Percentiles rank a stretch among this genome's conserved stretches.
phyloP scores from a whole-genome alignment of 2,888 invertebrate species.

The Mechanitis mazaeus region DNA sequence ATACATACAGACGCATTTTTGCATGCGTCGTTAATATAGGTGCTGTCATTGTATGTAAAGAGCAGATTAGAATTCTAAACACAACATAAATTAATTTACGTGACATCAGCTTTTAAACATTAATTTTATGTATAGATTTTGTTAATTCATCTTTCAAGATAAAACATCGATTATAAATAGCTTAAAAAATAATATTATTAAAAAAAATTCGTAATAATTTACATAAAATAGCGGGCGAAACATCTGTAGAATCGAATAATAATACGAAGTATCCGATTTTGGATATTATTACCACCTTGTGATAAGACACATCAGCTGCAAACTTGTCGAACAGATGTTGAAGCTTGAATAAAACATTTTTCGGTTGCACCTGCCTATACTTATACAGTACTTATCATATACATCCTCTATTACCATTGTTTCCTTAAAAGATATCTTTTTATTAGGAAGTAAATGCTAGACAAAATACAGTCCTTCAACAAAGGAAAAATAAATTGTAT shows the following conservation, averaged over 20 bases:
- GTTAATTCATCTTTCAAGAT: too few relatives aligned
- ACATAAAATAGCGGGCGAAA: neutral
- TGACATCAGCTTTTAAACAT: constrained; percentile 6
- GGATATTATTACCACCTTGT: constrained; percentile 19
- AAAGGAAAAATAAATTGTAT: too few relatives aligned
- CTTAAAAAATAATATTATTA: too few relatives aligned
- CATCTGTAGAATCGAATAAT: neutral
- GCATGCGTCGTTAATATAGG: constrained; percentile 47
- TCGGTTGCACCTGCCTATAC: constrained; percentile 22
- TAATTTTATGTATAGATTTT: too few relatives aligned
- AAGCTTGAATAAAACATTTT: constrained; percentile 20
- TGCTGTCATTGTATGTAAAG: constrained; percentile 61
- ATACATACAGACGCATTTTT: constrained; percentile 45
- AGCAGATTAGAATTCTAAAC: constrained; percentile 40
- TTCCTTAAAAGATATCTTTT: too few relatives aligned
- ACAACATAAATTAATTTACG: constrained; percentile 35
- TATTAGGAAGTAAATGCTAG: too few relatives aligned
- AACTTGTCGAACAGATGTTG: constrained; percentile 18
- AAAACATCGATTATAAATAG: too few relatives aligned
- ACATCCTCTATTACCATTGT: neutral
- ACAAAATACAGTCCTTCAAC: too few relatives aligned
- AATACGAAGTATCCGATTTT: constrained; percentile 12
- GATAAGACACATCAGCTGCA: constrained; percentile 15
- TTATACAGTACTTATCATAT: constrained; percentile 9
- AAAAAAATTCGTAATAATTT: too few relatives aligned